Evolutionary conservation across 23 tunicate species (phyloP), one percentile per base, ranked within the genome.

Genomic region (Trididemnum clinides): DNA sequence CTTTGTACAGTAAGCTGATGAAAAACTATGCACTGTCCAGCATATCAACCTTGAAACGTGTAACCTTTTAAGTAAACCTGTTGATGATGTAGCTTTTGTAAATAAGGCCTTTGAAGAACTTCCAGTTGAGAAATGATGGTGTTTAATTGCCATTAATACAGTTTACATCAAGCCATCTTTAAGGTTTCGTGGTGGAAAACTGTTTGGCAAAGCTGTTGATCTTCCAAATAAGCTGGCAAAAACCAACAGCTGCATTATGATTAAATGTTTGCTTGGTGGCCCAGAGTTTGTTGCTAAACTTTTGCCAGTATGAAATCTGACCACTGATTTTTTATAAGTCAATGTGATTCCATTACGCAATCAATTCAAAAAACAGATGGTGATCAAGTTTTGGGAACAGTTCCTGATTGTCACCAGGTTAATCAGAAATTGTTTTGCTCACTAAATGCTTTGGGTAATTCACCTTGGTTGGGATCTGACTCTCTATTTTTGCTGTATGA

Each of bases 171-270:
- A 73, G 28, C 28, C 80, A 73, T 37, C 80, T 19, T 18, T 36
- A 19, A 37, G 57, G 27, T 73, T 36, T 21, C 80, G 38, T 73
- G 80, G 80, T 73, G 54, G 80, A 1, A 73, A 27, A 19, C n/a
- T 38, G 3, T 73, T 73, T 73, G 80, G 80, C 29, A 73, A 73
- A 73, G 80, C 80, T 36, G 80, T 73, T 36, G 80, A 73, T 39
- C 80, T 36, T 19, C 80, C 80, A 15, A 57, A 73, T 19, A 73
- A 73, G 20, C 38, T 73, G 22, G 80, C 80, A 4, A 73, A 38
- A 28, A 73, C 80, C 10, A 22, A 36, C 7, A 19, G 54, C 25
- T 73, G 57, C 54, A 36, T 44, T 15, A 44, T 44, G 54, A 7
- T 44, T 10, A 44, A 44, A 44, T 10, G 54, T 44, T 44, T 44